These are phyloP conservation scores for Setophaga kirtlandii DNA, from an alignment of 2,113 vertebrate species.

Conservation along the genomic window DNA sequence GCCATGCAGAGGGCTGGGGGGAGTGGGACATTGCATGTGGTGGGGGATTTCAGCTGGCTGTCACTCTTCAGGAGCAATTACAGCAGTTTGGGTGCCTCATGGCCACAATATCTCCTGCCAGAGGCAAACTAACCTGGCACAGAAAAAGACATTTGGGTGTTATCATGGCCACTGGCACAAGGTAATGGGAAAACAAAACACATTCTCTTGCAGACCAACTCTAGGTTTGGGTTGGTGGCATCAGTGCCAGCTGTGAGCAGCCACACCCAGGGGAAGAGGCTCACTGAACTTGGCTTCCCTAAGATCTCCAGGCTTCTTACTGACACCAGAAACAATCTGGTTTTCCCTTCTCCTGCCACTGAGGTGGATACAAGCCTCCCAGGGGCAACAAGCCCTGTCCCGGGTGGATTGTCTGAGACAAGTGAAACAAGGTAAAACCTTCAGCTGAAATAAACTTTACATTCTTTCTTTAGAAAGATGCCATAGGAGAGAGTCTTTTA, in stretches of 20 bases:
- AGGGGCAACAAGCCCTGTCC: not conserved
- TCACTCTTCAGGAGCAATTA: not conserved
- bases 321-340: not conserved
- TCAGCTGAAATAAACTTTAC: not conserved
- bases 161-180: not conserved
- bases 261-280: not conserved
- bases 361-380: not conserved
- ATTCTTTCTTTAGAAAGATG: not conserved
- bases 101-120: not conserved
- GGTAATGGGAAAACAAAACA: not conserved
- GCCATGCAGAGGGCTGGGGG: accelerated
- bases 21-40: not conserved
- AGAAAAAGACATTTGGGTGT: not conserved
- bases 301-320: not conserved
- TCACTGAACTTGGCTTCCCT: accelerated
- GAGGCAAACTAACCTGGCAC: not conserved
- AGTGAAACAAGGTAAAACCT: not conserved
- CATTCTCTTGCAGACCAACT: accelerated
- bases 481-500: not conserved
- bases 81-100: not conserved
- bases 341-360: not conserved
- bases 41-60: not conserved
- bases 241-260: not conserved
- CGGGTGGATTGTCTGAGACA: not conserved
- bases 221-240: not conserved